Conservation (phyloP, 1,140 invertebrate species). For the Lordiphosa stackelbergi region DNA sequence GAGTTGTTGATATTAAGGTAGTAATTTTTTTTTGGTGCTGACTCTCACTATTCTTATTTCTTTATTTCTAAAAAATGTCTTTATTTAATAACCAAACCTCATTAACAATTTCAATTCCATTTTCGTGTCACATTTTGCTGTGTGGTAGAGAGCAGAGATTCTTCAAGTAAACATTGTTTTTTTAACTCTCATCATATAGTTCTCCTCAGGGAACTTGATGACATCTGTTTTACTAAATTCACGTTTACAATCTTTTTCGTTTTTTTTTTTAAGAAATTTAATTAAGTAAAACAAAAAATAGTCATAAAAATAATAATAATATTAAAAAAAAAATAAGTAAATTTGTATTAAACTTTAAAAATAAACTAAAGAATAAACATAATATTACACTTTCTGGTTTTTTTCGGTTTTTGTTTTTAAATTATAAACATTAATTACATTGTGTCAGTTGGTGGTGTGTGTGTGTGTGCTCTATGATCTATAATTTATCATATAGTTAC, state of each 20-base stretch:
- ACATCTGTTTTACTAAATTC: slow-evolving; percentile 1
- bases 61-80: no score
- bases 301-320: slow-evolving; percentile 14
- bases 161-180: slow-evolving; percentile 20
- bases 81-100: no score
- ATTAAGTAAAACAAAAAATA: slow-evolving; percentile 17
- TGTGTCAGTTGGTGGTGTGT: slow-evolving; percentile 30
- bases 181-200: slow-evolving; percentile 1
- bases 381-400: slow-evolving; percentile 48
- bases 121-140: background rate
- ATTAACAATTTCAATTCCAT: no score
- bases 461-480: slow-evolving; percentile 15
- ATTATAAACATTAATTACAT: slow-evolving; percentile 73
- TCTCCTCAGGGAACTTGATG: no score
- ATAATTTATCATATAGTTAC: slow-evolving; percentile 22
- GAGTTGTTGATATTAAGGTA: no score
- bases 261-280: slow-evolving; percentile 26
- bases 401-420: slow-evolving; percentile 27
- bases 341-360: slow-evolving; percentile 57
- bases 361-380: slow-evolving; percentile 66
- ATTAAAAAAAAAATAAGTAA: slow-evolving; percentile 32
- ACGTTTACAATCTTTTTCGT: slow-evolving; percentile 5
- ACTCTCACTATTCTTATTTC: no score
- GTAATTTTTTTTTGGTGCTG: no score
- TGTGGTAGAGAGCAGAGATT: slow-evolving; percentile 14